phyloP scores from a whole-genome alignment of 2,888 invertebrate species.

The Romanomermis culicivorax region DNA sequence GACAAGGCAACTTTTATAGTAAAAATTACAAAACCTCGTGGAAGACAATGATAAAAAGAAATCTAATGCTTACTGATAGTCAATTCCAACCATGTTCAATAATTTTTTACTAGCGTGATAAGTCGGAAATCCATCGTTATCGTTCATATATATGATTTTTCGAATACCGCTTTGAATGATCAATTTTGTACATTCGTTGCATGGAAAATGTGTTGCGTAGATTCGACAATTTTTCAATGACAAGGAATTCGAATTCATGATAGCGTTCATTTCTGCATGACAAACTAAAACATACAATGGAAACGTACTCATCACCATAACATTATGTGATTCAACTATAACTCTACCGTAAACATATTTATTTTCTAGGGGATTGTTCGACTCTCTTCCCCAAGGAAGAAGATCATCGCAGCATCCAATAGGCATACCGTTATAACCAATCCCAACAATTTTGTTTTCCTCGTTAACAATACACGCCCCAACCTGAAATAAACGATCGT shows the following conservation, averaged over 20 bases:
- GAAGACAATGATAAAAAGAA: too few species aligned
- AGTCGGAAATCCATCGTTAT: conserved; percentile 47
- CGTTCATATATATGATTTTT: conserved; percentile 48
- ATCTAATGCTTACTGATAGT: too few species aligned
- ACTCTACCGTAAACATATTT: conserved; percentile 64
- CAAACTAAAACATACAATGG: conserved; percentile 50
- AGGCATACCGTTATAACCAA: conserved; percentile 96
- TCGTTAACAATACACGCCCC: conserved; percentile 80
- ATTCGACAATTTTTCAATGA: conserved; percentile 54
- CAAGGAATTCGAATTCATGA: conserved; percentile 59
- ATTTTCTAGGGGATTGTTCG: conserved; percentile 41
- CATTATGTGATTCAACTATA: conserved; percentile 40
- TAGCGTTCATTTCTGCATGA: conserved; percentile 92
- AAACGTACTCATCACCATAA: too few species aligned
- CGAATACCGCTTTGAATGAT: conserved; percentile 78
- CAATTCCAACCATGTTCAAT: too few species aligned
- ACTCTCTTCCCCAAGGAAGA: conserved; percentile 64
- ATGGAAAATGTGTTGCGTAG: conserved; percentile 77
- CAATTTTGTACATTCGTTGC: conserved; percentile 89
- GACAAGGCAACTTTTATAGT: too few species aligned
- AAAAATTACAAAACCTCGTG: too few species aligned
- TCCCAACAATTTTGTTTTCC: conserved; percentile 64
- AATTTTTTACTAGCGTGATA: conserved; percentile 57
- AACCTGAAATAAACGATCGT: conserved; percentile 29
- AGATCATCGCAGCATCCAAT: conserved; percentile 61